These are phyloP conservation scores for Pseudolaguvia tuberculata DNA, from an alignment of 2,113 vertebrate genomes.

Conservation along the genomic window DNA sequence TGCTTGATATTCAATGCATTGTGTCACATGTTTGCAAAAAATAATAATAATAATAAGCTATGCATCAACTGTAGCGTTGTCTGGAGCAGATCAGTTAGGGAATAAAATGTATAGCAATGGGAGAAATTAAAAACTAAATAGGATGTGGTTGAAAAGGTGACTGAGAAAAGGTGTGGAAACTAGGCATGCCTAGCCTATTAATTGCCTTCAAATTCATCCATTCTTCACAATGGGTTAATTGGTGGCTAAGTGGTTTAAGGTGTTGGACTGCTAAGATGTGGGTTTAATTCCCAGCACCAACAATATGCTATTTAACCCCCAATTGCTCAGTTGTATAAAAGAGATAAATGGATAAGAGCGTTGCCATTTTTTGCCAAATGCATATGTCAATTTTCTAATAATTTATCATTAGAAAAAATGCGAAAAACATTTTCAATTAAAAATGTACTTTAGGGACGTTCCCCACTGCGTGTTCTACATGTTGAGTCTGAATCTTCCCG, in stretches of 20 bases:
- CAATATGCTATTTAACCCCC: no score
- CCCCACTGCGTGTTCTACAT: not conserved
- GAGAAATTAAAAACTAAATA: not conserved
- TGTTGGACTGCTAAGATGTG: no score
- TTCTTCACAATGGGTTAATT: no score
- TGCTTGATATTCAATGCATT: not conserved
- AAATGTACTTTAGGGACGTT: not conserved
- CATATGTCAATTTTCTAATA: no score
- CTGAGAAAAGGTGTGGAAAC: not conserved
- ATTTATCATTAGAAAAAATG: no score
- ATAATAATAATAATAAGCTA: not conserved
- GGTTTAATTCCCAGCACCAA: no score
- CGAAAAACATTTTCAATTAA: not conserved
- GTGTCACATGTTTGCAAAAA: not conserved
- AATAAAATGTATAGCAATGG: not conserved
- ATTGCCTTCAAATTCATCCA: no score
- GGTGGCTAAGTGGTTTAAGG: no score
- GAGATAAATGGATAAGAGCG: no score
- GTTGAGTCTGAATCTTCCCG: not conserved
- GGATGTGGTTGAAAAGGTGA: not conserved
- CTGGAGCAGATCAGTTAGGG: not conserved
- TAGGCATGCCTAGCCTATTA: not conserved
- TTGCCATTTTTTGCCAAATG: no score
- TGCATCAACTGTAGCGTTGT: not conserved
- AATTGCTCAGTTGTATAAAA: no score